phyloP scores from a whole-genome alignment of 2,113 vertebrate genomes.

The Tychaedon coryphoeus region DNA sequence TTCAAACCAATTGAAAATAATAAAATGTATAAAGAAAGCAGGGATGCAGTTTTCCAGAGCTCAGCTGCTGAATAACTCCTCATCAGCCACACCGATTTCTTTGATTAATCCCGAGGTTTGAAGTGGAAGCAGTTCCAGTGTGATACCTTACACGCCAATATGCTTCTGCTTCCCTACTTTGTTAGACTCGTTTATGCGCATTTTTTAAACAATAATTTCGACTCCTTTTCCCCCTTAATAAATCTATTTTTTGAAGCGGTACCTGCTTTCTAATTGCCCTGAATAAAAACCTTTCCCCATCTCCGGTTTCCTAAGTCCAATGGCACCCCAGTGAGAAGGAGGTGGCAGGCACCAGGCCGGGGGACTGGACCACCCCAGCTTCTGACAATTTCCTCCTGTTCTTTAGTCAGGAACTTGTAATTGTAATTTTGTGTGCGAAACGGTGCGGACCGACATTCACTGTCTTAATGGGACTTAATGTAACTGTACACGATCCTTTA shows the following conservation, averaged over 20 bases:
- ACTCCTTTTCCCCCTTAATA: not conserved
- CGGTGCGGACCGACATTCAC: not conserved
- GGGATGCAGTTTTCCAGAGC: conserved; percentile 64
- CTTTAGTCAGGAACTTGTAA: not conserved
- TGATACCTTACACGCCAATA: conserved; percentile 57
- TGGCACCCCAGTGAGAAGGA: not conserved
- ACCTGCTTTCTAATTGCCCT: conserved; percentile 48
- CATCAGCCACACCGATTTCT: conserved; percentile 62
- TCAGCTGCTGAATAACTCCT: conserved; percentile 68
- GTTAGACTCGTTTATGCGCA: conserved; percentile 39
- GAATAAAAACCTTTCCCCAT: not conserved
- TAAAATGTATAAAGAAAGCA: conserved; percentile 64
- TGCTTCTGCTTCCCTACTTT: conserved; percentile 62
- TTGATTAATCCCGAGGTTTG: conserved; percentile 64
- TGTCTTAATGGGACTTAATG: conserved; percentile 10
- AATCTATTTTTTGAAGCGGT: conserved; percentile 12
- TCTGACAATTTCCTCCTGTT: not conserved
- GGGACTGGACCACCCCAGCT: not conserved
- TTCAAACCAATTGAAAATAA: conserved; percentile 66
- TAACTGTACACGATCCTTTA: not conserved
- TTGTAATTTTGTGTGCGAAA: conserved; percentile 2
- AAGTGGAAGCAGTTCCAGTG: conserved; percentile 55
- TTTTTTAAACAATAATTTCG: conserved; percentile 14
- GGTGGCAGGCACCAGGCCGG: not conserved
- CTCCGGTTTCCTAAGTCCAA: not conserved